Base-by-base conservation (phyloP, 1,140 invertebrate species). In the Aphis gossypii region DNA sequence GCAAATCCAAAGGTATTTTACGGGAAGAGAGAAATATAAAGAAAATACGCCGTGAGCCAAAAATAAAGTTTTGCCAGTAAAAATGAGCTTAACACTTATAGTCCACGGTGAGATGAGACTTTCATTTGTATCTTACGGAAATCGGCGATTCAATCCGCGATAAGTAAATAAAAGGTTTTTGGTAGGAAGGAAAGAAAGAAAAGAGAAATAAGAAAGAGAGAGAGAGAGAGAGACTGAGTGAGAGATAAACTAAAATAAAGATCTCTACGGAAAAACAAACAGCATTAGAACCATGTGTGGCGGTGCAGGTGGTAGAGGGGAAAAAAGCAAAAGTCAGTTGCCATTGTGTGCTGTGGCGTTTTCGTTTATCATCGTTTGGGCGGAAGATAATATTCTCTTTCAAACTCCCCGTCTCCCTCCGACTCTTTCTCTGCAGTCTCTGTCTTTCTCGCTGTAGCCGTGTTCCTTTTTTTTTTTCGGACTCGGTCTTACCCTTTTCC, bases 161-260 rank as follows among this genome's bases (percentile, higher is more conserved):
- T 60, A 90, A 90, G 88, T 90, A 90, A 90, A 90, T 90, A 90
- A 90, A 90, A 56, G 35, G 88, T 48, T 54, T 88, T 48, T 48
- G 48, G 30, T 3, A 88, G 48, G n/a, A 44, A 51, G 18, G 87
- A 54, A n/a, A 48, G 82, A 48, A 88, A 35, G 7, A 88, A 35
- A 51, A 25, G 25, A 20, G 11, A 30, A 20, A 20, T 14, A n/a
- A 21, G 18, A 35, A 14, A n/a, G 54, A 38, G 18, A 89, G 23
- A 89, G 48, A 54, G 3, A 18, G 41, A 84, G 41, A 84, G 7
- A 30, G 51, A 35, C 38, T 41, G 38, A 41, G 38, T 41, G 14
- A 89, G 21, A 89, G 48, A 54, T 25, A 56, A 38, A 60, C 51
- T 25, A 41, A 90, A 90, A 90, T 90, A 90, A 60, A 90, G 88